Base-by-base conservation (phyloP, 1,140 invertebrate species). In the Pteromalus puparum region DNA sequence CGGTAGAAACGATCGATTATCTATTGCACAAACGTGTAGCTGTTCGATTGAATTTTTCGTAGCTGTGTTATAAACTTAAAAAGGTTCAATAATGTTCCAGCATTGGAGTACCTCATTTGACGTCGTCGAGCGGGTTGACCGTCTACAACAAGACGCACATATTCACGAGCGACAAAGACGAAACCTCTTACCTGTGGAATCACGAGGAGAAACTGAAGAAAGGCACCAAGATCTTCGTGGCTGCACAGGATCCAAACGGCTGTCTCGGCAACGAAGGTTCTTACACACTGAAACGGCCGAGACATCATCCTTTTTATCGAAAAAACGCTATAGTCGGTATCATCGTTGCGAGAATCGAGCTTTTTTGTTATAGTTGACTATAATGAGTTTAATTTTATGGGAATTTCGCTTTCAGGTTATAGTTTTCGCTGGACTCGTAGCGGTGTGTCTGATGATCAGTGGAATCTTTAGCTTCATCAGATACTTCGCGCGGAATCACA, bases 131-230 rank as follows among this genome's bases (percentile, higher is more conserved):
- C 70, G 89, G 89, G 0, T 28, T 90, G 6, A 85, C 86, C 13
- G 87, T 92, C 61, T 93, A 89, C 42, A 91, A 93, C 81, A 89
- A 88, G 65, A 89, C 90, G 0, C 81, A 88, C 74, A 88, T 93
- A 82, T 84, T 85, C 68, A 83, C 82, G 1, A 86, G 89, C 9
- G 68, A 82, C n/a, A 42, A 85, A 7, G 65, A 84, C 24, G 79
- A 79, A 15, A 84, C 53, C 67, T 88, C 74, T 0, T 92, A 89
- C 84, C 18, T 48, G 6, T 91, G 89, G 90, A 38, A 86, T 7
- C 68, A 82, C 18, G 84, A 87, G 42, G 28, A 79, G 48, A 82
- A 48, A 21, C 86, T 78, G n/a, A 88, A 38, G 42, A 85, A 83
- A 42, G 86, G 83, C 68, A 88, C 88, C 1, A 89, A 89, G 85